Evolutionary conservation across 2,888 invertebrate genomes (phyloP), one percentile per base, ranked within the genome.

Genomic region (Himalopsyche tibetana): DNA sequence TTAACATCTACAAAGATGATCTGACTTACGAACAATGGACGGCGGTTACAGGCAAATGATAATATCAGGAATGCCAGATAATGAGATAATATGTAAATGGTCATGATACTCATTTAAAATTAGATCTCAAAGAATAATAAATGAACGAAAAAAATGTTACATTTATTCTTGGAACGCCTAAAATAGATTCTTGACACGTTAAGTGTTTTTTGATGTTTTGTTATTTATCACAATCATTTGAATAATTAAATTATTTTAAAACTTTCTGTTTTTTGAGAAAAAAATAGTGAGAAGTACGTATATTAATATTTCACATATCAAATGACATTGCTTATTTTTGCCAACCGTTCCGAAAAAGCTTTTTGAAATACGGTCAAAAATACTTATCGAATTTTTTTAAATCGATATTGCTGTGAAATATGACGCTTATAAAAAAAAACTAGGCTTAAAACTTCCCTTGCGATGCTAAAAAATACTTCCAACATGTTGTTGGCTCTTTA

Each of bases 81-180:
- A 74, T 74, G 36, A 74, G 74, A 74, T 74, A 36, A 74, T 74
- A 74, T 74, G 74, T 74, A 74, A 74, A 74, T 74, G 28, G 36
- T 74, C 74, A 74, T 74, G 74, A 74, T 74, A 28, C 74, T 74
- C 74, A 74, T 74, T 74, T 74, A 74, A 74, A 74, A 74, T 74
- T 74, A 74, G 74, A 74, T 74, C 74, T 74, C 74, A 36, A 28
- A 74, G 74, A 74, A 74, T 74, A 74, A 38, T 74, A 74, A 74
- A 36, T 74, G 74, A 74, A 74, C 15, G 74, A 74, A 74, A 74
- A 63, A 74, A 36, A 74, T 36, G 19, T 51, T n/a, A 8, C 74
- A 74, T 36, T 74, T 74, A 74, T 74, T 74, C 36, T 74, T 15
- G 9, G 74, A 36, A 74, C 74, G 74, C 36, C 36, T 74, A n/a